Base-by-base conservation (phyloP, 2,797 vertebrate genomes). In the Sorex maritimensis region DNA sequence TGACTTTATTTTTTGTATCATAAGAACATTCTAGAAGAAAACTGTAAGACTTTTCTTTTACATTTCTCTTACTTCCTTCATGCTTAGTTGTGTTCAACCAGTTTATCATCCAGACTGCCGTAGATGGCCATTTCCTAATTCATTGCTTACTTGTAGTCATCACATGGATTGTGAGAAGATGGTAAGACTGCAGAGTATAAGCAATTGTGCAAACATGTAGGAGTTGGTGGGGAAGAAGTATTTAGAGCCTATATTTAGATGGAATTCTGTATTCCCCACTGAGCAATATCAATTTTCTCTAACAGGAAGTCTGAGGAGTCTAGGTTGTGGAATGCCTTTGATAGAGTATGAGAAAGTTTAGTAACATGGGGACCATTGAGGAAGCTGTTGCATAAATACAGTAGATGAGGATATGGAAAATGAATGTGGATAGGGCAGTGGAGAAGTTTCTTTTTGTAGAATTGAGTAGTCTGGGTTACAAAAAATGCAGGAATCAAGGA, bases 11-110 rank as follows among this genome's bases (percentile, higher is more conserved):
- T 72, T 84, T 82, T 80, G 61, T 58, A 73, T 1, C 21, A 2
- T 73, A 85, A 85, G 78, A 94, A 87, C 55, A 85, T 89, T 93
- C 38, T 85, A 89, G 71, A 92, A 85, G 79, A 8, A 90, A 95
- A 78, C 2, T 10, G 30, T 4, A 87, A 93, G 34, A 34, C 34
- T 78, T 86, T 79, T 68, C n/a, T 68, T n/a, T 74, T 14, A 3
- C 44, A 3, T 75, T 79, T 55, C 10, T 79, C 34, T 86, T 85
- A 63, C 30, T 77, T 88, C 13, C 26, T 91, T 95, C 67, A 44
- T 79, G 19, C 44, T 94, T 86, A 38, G 77, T 90, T 95, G 74
- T 84, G 38, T 28, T 88, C 17, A 90, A 72, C 15, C 19, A 75
- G 23, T 10, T 80, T 83, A 72, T 34, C 55, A 61, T 49, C 23